Evolutionary conservation across 2,888 invertebrate genomes (phyloP).

Genomic region (Parnassius orleans): DNA sequence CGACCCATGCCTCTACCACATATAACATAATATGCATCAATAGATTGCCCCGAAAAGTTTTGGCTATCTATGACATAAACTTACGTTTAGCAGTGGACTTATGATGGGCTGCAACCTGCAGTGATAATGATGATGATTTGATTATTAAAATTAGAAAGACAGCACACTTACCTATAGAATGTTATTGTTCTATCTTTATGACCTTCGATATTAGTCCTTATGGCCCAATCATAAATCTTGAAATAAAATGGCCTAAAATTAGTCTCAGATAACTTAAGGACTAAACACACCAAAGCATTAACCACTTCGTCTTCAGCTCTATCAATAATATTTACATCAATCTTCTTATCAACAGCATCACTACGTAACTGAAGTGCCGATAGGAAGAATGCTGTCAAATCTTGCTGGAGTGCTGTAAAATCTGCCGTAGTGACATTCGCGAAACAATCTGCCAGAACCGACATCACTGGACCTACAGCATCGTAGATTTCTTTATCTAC

Average conservation of each 20-base stretch:
- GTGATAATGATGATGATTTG: not conserved
- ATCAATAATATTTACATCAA: slow-evolving; percentile 66
- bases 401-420: slow-evolving; percentile 83
- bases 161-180: slow-evolving; percentile 84
- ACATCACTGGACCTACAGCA: slow-evolving; percentile 87
- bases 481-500: slow-evolving; percentile 80
- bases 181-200: slow-evolving; percentile 87
- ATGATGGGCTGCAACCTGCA: no score
- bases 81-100: not conserved
- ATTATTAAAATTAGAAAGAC: not conserved
- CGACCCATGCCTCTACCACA: no score
- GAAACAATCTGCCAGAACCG: slow-evolving; percentile 87
- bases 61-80: no score
- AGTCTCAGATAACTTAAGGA: slow-evolving; percentile 93
- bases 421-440: slow-evolving; percentile 82
- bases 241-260: slow-evolving; percentile 94
- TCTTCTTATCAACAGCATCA: slow-evolving; percentile 62
- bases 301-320: slow-evolving; percentile 87
- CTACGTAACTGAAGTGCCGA: slow-evolving; percentile 85
- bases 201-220: slow-evolving; percentile 79
- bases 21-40: no score
- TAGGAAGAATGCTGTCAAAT: slow-evolving; percentile 88
- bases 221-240: slow-evolving; percentile 93
- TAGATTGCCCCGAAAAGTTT: no score
- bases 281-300: slow-evolving; percentile 88